These are phyloP conservation scores for Microchrysa polita DNA, from an alignment of 2,888 invertebrate genomes.

Conservation along the genomic window DNA sequence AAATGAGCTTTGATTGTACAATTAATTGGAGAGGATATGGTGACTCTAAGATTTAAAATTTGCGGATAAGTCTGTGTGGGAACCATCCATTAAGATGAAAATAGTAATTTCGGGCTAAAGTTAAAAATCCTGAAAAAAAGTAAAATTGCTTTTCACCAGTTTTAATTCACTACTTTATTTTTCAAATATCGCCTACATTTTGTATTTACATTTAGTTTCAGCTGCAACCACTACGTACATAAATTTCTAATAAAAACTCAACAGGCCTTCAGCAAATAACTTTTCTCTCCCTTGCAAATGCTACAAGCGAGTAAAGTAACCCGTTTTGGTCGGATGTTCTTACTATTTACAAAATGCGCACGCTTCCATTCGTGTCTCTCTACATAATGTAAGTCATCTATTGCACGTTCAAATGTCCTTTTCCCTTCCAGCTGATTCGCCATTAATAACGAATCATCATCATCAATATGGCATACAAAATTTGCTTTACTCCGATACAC, in stretches of 20 bases:
- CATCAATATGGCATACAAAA: conserved; percentile 48
- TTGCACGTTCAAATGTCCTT: too few relatives aligned
- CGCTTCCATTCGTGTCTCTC: not conserved
- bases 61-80: too few relatives aligned
- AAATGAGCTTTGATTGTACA: too few relatives aligned
- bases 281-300: conserved; percentile 36
- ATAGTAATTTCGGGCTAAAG: not conserved
- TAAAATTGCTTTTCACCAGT: not conserved
- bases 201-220: conserved; percentile 12
- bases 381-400: too few relatives aligned
- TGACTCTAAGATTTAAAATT: too few relatives aligned
- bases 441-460: not conserved
- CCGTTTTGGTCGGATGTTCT: not conserved
- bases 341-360: conserved; percentile 28
- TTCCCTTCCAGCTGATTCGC: too few relatives aligned
- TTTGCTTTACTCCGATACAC: conserved; percentile 57
- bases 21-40: too few relatives aligned
- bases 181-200: not conserved
- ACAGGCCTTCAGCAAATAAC: conserved; percentile 11
- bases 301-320: conserved; percentile 35
- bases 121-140: not conserved
- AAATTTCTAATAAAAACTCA: not conserved
- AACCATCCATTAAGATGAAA: too few relatives aligned
- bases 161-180: not conserved
- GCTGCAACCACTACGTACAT: not conserved